Conservation (phyloP, 2,797 vertebrate genomes). For the Decapterus maruadsi region DNA sequence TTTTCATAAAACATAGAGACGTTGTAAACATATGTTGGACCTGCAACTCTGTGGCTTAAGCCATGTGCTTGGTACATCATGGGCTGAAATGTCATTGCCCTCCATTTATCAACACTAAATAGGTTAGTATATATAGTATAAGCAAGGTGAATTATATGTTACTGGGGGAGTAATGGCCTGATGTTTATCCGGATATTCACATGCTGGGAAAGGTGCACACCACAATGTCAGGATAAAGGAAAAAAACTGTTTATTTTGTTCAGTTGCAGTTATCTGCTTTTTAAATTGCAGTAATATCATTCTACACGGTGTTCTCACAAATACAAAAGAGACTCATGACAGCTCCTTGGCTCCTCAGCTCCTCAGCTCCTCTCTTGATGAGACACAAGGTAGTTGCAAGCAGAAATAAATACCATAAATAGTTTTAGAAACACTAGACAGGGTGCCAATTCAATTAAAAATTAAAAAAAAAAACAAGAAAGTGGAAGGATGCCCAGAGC, state of each 20-base stretch:
- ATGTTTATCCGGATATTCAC: too few species aligned
- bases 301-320: background rate
- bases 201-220: too few species aligned
- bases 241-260: too few species aligned
- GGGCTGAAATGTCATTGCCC: too few species aligned
- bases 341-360: background rate
- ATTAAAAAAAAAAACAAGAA: slow-evolving; percentile 21
- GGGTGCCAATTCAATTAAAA: background rate
- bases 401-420: background rate
- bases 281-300: background rate
- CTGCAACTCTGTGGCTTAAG: too few species aligned
- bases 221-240: too few species aligned
- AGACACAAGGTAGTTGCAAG: background rate
- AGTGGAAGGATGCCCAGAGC: slow-evolving; percentile 6
- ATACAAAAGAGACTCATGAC: background rate
- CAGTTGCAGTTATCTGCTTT: too few species aligned
- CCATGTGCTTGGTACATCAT: too few species aligned
- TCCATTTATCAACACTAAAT: too few species aligned
- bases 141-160: too few species aligned
- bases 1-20: slow-evolving; percentile 5
- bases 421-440: slow-evolving; percentile 6
- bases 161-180: too few species aligned
- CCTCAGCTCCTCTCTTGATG: background rate
- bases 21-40: background rate
- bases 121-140: too few species aligned